Percentiles rank a stretch among this genome's conserved stretches.
These are phyloP conservation scores for Lepidurus couesii DNA, from an alignment of 1,140 invertebrate genomes.

Conservation along the genomic window DNA sequence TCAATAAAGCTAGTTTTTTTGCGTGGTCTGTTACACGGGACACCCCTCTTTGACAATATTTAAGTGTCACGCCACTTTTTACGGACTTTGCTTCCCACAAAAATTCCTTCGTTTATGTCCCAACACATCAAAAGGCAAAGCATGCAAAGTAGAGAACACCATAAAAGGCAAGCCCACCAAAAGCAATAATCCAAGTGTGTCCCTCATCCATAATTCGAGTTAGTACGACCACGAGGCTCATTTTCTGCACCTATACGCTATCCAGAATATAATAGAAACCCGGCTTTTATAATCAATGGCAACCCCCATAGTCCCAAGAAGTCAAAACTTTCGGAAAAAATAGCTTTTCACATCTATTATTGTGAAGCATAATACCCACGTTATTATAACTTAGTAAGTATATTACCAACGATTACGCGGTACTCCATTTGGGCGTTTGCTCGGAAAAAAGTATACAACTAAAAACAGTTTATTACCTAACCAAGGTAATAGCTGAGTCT, in stretches of 20 bases:
- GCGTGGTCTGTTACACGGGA: background rate
- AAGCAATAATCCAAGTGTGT: conserved; percentile 8
- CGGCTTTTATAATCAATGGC: no score
- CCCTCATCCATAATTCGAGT: background rate
- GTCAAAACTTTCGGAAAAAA: no score
- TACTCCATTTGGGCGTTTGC: no score
- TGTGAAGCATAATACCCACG: no score
- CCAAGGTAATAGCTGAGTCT: no score
- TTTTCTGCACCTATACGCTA: background rate
- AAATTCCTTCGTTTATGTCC: conserved; percentile 1
- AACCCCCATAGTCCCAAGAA: no score
- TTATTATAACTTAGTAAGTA: no score
- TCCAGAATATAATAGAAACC: background rate
- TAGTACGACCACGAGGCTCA: background rate
- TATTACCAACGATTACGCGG: no score
- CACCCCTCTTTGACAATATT: background rate
- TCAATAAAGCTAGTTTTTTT: background rate
- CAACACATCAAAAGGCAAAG: background rate
- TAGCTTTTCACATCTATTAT: no score
- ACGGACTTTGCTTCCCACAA: background rate
- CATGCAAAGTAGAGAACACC: background rate
- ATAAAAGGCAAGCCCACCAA: background rate
- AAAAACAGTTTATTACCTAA: no score
- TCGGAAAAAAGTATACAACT: no score
- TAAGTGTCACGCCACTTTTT: background rate